A percentile compares a stretch with the other conserved stretches of the same genome.
phyloP scores from a whole-genome alignment of 1,140 invertebrate species.

The Leptinotarsa lineolata region DNA sequence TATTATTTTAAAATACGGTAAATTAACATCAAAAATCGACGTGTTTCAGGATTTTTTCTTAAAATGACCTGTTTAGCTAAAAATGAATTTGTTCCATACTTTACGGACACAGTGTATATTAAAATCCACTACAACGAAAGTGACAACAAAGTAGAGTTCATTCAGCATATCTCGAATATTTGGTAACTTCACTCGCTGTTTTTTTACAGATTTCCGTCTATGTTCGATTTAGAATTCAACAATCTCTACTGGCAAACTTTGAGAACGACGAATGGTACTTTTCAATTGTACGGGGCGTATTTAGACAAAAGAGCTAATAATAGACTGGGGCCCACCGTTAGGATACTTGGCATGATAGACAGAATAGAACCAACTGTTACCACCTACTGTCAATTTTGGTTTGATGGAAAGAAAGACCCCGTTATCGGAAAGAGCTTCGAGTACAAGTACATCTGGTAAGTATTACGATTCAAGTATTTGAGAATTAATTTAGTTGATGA shows the following conservation, averaged over 20 bases:
- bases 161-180: too few species aligned
- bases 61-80: too few species aligned
- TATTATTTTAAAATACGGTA: too few species aligned
- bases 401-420: slow-evolving; percentile 77
- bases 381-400: slow-evolving; percentile 90
- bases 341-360: slow-evolving; percentile 90
- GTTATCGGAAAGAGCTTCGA: slow-evolving; percentile 80
- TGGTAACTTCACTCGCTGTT: background rate
- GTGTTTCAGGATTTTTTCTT: too few species aligned
- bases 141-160: too few species aligned
- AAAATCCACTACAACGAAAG: too few species aligned
- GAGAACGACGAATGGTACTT: slow-evolving; percentile 79
- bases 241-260: slow-evolving; percentile 90
- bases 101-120: too few species aligned
- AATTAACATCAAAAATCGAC: too few species aligned
- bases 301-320: slow-evolving; percentile 80
- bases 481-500: too few species aligned
- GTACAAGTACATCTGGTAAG: slow-evolving; percentile 88
- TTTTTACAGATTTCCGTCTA: slow-evolving; percentile 71
- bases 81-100: too few species aligned
- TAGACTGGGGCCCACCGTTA: slow-evolving; percentile 76
- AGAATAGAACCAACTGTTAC: slow-evolving; percentile 81
- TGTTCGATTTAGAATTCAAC: slow-evolving; percentile 88
- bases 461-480: background rate
- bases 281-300: slow-evolving; percentile 88